Evolutionary conservation across 1,140 invertebrate species (phyloP), one percentile per base, ranked within the genome.

Genomic region (Zaprionus vittiger): DNA sequence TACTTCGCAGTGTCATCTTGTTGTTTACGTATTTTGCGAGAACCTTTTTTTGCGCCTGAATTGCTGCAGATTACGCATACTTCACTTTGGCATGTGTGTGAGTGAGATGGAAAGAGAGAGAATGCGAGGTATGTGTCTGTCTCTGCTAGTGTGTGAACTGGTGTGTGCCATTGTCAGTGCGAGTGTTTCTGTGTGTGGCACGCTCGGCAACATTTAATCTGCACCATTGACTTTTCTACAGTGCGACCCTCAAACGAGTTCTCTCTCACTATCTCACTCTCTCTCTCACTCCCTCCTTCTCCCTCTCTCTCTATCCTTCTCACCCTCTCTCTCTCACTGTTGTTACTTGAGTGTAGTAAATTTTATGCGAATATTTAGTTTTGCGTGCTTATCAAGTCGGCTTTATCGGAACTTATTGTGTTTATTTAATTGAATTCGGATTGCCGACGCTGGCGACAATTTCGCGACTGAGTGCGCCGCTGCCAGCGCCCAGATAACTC

Each of bases 361-460:
- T 87, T 92, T 83, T 85, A 91, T 92, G 91, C 74, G 86, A 83
- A 89, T 92, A 91, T 92, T 92, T 89, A 91, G 91, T 92, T 92
- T 87, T 70, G 73, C 68, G 56, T 62, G 70, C 72, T 91, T 92
- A 92, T 92, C 91, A 81, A 78, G 55, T 34, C 62, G 77, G 91
- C 87, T 92, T 92, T 92, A 92, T 92, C 91, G 80, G 77, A 92
- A 91, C 89, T 92, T 92, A 92, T 92, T 92, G 91, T 92, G 87
- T 92, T 92, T 92, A 91, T 92, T 92, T 92, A 92, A 92, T 92
- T 92, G 91, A 92, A 92, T 92, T 92, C 90, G 80, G 87, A 92
- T 92, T 91, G 86, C 79, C 71, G 70, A 76, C 70, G 79, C 64
- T 37, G 65, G 62, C 64, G 85, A 90, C 85, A 90, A 90, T 90